Percentiles rank a stretch among this genome's conserved stretches.
Conservation (phyloP, 2,797 vertebrate species). For the Artibeus lituratus region DNA sequence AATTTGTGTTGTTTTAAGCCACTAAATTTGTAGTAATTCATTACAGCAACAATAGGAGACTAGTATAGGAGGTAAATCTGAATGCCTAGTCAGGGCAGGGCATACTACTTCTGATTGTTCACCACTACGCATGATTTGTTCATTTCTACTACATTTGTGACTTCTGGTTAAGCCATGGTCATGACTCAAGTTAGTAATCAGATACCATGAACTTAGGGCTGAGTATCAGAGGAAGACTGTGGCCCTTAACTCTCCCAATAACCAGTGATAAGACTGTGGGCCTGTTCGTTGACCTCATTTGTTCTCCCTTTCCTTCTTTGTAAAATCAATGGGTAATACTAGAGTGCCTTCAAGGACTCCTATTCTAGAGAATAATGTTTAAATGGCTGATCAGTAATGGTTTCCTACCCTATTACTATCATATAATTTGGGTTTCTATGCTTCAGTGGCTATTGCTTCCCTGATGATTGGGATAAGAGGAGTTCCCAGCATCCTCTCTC, state of each 20-base stretch:
- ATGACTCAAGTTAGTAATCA: neutral
- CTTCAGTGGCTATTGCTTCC: neutral
- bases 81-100: neutral
- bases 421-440: neutral
- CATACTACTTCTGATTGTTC: neutral
- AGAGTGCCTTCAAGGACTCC: neutral
- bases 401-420: neutral
- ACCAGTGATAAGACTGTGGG: neutral
- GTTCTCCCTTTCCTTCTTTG: neutral
- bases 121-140: neutral
- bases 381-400: neutral
- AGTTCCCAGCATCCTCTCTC: neutral
- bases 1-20: neutral
- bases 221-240: neutral
- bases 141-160: neutral
- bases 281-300: neutral
- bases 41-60: neutral
- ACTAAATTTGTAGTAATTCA: neutral
- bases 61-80: neutral
- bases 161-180: neutral
- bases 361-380: neutral
- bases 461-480: neutral
- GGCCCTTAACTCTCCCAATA: neutral
- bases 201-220: neutral
- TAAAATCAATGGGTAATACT: neutral